A percentile compares a stretch with the other conserved stretches of the same genome.
Evolutionary conservation across 2,888 invertebrate species (phyloP).

Genomic region (Kryphioiulus occultus): DNA sequence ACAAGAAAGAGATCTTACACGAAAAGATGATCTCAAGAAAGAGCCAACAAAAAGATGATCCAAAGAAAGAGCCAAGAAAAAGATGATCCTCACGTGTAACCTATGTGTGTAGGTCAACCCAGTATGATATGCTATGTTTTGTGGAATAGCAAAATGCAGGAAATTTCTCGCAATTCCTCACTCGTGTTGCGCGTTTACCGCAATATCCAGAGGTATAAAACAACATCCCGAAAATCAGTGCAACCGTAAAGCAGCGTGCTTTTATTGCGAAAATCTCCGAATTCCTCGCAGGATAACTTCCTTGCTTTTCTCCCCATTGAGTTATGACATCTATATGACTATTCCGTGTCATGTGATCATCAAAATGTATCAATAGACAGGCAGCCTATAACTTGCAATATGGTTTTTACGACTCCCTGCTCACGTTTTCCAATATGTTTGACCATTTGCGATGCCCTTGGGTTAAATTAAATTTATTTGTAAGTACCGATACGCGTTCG

Average conservation of each 20-base stretch:
- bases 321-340: constrained; percentile 17
- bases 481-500: background rate
- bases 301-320: background rate
- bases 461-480: constrained; percentile 35
- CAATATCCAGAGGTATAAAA: background rate
- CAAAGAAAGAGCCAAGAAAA: too few relatives aligned
- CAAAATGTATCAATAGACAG: constrained; percentile 20
- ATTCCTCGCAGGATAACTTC: background rate
- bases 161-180: background rate
- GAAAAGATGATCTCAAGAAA: too few relatives aligned
- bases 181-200: constrained; percentile 12
- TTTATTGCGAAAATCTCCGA: constrained; percentile 25
- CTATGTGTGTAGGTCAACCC: too few relatives aligned
- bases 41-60: too few relatives aligned
- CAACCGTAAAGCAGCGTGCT: background rate
- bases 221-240: background rate
- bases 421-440: constrained; percentile 35
- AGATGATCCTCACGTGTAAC: too few relatives aligned
- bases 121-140: too few relatives aligned
- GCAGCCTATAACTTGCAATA: background rate
- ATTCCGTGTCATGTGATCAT: background rate
- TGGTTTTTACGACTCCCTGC: constrained; percentile 6
- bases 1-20: too few relatives aligned
- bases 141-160: too few relatives aligned
- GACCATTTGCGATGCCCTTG: constrained; percentile 25